These are phyloP conservation scores for Charanyca ferruginea DNA, from an alignment of 2,888 invertebrate species.

Conservation along the genomic window DNA sequence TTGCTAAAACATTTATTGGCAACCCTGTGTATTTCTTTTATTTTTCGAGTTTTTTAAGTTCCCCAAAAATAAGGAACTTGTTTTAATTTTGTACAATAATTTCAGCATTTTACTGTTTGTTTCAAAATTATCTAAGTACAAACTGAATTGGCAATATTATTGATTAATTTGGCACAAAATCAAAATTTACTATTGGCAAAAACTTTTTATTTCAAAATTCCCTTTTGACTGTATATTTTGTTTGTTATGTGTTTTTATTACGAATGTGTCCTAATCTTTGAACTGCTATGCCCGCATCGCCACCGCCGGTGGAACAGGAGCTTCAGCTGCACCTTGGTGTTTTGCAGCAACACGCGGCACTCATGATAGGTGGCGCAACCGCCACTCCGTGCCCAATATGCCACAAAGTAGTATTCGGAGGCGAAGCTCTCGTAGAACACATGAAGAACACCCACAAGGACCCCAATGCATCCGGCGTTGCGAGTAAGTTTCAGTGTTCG, in stretches of 20 bases:
- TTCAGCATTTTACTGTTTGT: constrained; percentile 47
- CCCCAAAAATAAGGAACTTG: constrained; percentile 14
- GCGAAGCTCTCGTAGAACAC: constrained; percentile 98
- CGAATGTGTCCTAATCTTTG: constrained; percentile 85
- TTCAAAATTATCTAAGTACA: constrained; percentile 49
- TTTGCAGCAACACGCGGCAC: constrained; percentile 98
- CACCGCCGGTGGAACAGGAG: constrained; percentile 92
- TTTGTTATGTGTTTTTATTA: constrained; percentile 72
- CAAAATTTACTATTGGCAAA: constrained; percentile 77
- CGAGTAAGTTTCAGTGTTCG: constrained; percentile 93
- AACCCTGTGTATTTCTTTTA: background rate
- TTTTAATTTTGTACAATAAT: constrained; percentile 27
- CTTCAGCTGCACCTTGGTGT: constrained; percentile 98
- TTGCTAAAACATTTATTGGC: constrained; percentile 2
- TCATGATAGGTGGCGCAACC: constrained; percentile 97
- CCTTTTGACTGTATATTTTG: constrained; percentile 70
- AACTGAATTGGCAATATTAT: constrained; percentile 36
- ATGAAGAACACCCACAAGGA: constrained; percentile 99
- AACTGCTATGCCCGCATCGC: constrained; percentile 88
- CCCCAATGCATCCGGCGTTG: constrained; percentile 96
- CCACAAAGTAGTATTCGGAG: constrained; percentile 98
- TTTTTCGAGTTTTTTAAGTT: constrained; percentile 7
- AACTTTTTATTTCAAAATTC: constrained; percentile 77
- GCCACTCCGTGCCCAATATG: constrained; percentile 98
- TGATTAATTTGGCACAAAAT: constrained; percentile 46